Evolutionary conservation across 2,888 invertebrate species (phyloP).

Genomic region (Dynastes grantii): DNA sequence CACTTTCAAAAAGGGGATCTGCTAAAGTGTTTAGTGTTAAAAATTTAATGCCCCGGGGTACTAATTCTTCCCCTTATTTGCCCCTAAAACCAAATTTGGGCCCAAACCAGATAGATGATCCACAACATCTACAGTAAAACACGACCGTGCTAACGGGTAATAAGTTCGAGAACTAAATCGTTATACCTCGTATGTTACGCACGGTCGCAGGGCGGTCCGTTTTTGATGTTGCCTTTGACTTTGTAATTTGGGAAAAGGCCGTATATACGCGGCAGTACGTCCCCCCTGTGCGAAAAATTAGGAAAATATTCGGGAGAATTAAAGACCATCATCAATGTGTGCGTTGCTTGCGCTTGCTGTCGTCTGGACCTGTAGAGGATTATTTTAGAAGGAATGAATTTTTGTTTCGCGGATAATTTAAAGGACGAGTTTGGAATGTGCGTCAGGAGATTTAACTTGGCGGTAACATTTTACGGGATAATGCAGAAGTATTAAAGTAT

Average conservation of each 20-base stretch:
- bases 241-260: slow-evolving; percentile 34
- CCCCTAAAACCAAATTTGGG: too few species aligned
- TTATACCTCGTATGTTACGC: too few species aligned
- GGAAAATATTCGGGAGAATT: slow-evolving; percentile 35
- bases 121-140: too few species aligned
- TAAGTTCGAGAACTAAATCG: too few species aligned
- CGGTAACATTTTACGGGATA: neutral
- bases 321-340: slow-evolving; percentile 30
- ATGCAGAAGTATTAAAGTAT: neutral
- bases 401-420: neutral
- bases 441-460: neutral
- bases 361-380: neutral
- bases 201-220: neutral
- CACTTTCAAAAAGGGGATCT: too few species aligned
- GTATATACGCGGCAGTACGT: neutral
- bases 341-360: neutral
- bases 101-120: too few species aligned
- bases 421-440: slow-evolving; percentile 5
- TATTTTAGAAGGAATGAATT: slow-evolving; percentile 20
- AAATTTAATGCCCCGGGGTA: too few species aligned
- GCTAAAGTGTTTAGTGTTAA: too few species aligned
- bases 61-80: too few species aligned
- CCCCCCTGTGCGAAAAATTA: neutral
- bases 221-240: slow-evolving; percentile 31
- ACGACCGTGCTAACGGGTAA: too few species aligned